A percentile compares a stretch with the other conserved stretches of the same genome.
Evolutionary conservation across 2,888 invertebrate species (phyloP).

Genomic region (Agrochola lota): DNA sequence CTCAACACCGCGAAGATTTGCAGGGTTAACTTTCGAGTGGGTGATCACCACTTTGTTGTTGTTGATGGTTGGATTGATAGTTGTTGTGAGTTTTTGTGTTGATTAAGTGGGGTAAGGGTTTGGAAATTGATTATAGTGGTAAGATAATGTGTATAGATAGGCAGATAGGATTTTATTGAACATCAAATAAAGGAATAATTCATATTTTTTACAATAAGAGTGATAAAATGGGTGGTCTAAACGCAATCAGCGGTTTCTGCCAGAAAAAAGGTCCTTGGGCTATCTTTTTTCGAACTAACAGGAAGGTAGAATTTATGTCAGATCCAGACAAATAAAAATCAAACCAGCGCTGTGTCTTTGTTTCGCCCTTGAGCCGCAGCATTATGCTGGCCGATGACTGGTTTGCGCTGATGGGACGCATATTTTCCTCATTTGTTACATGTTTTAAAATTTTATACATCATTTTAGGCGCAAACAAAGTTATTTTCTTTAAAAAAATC

Average conservation of each 20-base stretch:
- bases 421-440: no score
- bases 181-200: not conserved
- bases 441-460: no score
- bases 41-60: slow-evolving; percentile 37
- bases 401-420: no score
- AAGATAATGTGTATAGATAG: not conserved
- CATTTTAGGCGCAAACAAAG: no score
- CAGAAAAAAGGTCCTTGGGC: no score
- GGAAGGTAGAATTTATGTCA: no score
- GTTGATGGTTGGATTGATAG: slow-evolving; percentile 42
- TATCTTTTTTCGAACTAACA: no score
- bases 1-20: slow-evolving; percentile 65
- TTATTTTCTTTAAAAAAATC: no score
- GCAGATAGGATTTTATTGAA: not conserved
- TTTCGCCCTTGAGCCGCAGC: not conserved
- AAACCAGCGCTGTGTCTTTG: not conserved
- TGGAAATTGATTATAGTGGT: slow-evolving; percentile 11
- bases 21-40: slow-evolving; percentile 65
- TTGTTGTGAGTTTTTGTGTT: slow-evolving; percentile 25
- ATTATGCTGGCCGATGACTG: not conserved
- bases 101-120: not conserved
- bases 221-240: not conserved
- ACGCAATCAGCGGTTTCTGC: not conserved
- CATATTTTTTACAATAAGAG: not conserved
- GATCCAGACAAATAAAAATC: no score